These are phyloP conservation scores for Embidobia sp. DNA, from an alignment of 2,888 invertebrate species.

Conservation along the genomic window DNA sequence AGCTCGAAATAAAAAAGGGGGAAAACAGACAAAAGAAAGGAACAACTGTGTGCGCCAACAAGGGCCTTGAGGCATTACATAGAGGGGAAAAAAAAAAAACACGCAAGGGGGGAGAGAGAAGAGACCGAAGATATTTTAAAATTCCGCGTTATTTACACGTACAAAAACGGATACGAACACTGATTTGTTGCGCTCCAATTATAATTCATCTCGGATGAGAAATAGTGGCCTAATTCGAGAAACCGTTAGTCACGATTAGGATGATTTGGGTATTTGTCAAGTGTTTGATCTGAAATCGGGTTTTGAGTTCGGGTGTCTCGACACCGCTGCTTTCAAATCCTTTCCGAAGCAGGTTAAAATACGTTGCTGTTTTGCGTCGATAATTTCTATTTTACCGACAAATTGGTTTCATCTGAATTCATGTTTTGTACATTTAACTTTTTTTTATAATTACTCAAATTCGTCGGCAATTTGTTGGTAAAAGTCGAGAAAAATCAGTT, in stretches of 20 bases:
- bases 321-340: background rate
- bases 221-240: conserved; percentile 62
- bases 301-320: background rate
- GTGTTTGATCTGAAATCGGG: background rate
- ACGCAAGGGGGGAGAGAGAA: background rate
- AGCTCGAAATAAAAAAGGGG: conserved; percentile 7
- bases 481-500: too few relatives aligned
- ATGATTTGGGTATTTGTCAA: conserved; percentile 33
- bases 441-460: too few relatives aligned
- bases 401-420: too few relatives aligned
- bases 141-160: conserved; percentile 25
- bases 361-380: too few relatives aligned
- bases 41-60: conserved; percentile 78
- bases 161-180: conserved; percentile 26
- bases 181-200: conserved; percentile 29
- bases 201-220: conserved; percentile 38
- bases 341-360: too few relatives aligned
- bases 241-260: conserved; percentile 59
- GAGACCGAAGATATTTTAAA: conserved; percentile 51
- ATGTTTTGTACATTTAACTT: too few relatives aligned
- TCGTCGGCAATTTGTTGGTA: too few relatives aligned
- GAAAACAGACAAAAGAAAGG: conserved; percentile 9
- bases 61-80: conserved; percentile 70
- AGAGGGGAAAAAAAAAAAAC: conserved; percentile 12
- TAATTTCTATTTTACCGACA: too few relatives aligned